Evolutionary conservation across 2,113 vertebrate species (phyloP).

Genomic region (Rhagologus leucostigma): DNA sequence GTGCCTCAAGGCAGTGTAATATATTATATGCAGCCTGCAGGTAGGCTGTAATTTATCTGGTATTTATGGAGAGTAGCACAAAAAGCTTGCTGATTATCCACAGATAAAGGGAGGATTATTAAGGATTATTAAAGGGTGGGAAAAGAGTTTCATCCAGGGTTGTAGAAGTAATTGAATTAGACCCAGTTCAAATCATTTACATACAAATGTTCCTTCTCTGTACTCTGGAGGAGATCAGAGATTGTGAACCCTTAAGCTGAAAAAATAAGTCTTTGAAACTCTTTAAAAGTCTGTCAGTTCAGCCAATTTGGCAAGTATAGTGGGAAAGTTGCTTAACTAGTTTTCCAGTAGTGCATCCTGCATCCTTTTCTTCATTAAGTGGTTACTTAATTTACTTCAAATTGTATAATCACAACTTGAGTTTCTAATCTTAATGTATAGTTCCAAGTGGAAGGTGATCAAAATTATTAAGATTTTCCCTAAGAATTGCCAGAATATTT

Average conservation of each 20-base stretch:
- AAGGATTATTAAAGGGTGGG: constrained; percentile 46
- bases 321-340: constrained; percentile 40
- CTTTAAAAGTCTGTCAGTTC: constrained; percentile 2
- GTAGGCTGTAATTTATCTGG: neutral
- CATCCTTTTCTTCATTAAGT: neutral
- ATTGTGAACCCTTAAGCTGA: constrained; percentile 38
- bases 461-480: neutral
- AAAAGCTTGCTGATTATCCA: neutral
- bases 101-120: constrained; percentile 33
- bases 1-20: neutral
- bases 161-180: constrained; percentile 49
- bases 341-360: neutral
- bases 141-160: constrained; percentile 35
- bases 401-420: neutral
- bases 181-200: neutral
- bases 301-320: constrained; percentile 35
- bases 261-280: constrained; percentile 26
- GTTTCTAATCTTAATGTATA: neutral
- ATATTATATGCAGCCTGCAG: neutral
- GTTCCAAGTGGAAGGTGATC: neutral
- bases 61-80: neutral
- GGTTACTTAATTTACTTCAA: neutral
- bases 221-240: constrained; percentile 19
- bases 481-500: neutral
- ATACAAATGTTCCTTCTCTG: neutral